Evolutionary conservation across 2,113 vertebrate species (phyloP).

Genomic region (Hiodon alosoides): DNA sequence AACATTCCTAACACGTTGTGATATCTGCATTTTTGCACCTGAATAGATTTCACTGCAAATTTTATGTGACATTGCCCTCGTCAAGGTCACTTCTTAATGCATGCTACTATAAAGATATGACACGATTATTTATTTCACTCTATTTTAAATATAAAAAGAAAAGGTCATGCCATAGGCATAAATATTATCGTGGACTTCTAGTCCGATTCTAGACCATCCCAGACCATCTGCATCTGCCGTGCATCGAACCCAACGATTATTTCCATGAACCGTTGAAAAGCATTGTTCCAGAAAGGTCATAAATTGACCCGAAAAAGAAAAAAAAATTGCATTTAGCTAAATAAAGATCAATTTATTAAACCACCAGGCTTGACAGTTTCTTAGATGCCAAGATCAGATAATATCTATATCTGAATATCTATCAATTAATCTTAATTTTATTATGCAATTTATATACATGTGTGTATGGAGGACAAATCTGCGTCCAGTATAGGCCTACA

Average conservation of each 20-base stretch:
- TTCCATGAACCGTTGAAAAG: conserved; percentile 19
- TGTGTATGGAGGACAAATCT: too few species aligned
- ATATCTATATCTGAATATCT: too few species aligned
- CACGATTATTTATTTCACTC: background rate
- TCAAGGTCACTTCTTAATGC: background rate
- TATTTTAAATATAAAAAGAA: conserved; percentile 5
- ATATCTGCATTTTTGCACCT: too few species aligned
- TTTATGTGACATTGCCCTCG: background rate
- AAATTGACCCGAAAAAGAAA: conserved; percentile 6
- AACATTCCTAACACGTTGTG: too few species aligned
- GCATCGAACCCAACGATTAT: conserved; percentile 9
- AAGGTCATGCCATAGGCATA: background rate
- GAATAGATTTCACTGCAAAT: background rate
- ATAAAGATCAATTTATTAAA: too few species aligned
- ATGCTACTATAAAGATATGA: background rate
- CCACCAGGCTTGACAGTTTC: too few species aligned
- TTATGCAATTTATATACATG: too few species aligned
- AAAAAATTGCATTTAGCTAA: too few species aligned
- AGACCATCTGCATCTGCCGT: conserved; percentile 9
- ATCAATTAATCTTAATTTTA: too few species aligned
- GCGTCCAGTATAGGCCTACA: too few species aligned
- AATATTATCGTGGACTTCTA: background rate
- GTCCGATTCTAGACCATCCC: too few species aligned
- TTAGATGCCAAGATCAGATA: too few species aligned
- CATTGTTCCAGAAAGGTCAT: conserved; percentile 23